phyloP scores from a whole-genome alignment of 1,140 invertebrate species.

The Ladona fulva region DNA sequence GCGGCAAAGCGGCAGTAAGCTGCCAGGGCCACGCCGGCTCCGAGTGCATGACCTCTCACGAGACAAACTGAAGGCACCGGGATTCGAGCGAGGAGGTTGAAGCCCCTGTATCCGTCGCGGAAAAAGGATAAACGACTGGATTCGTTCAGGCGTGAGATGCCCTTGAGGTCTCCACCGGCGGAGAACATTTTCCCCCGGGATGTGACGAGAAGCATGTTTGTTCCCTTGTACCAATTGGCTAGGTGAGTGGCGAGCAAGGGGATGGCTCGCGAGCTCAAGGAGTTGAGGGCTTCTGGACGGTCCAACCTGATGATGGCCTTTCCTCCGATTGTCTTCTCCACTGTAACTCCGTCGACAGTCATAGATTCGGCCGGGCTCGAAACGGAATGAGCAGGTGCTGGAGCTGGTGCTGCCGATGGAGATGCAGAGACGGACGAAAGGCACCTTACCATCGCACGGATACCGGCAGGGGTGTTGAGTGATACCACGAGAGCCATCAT shows the following conservation, averaged over 20 bases:
- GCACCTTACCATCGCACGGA: not conserved
- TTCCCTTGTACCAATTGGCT: not conserved
- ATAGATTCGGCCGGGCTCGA: not conserved
- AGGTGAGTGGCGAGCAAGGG: not conserved
- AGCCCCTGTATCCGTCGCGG: constrained; percentile 12
- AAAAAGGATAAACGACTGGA: not conserved
- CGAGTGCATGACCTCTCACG: constrained; percentile 6
- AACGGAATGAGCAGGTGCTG: not conserved
- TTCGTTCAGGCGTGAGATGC: not conserved
- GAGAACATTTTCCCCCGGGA: not conserved
- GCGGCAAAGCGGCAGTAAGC: not conserved
- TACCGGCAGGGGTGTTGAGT: not conserved
- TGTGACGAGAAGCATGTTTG: not conserved
- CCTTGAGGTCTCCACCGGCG: constrained; percentile 12
- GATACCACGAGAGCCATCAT: not conserved
- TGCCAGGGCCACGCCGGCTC: constrained; percentile 8
- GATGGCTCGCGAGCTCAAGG: not conserved
- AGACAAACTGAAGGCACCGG: not conserved
- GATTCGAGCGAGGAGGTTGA: not conserved
- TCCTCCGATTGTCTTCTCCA: not conserved
- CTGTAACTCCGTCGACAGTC: not conserved
- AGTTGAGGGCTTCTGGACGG: constrained; percentile 9
- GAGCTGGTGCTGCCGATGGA: not conserved
- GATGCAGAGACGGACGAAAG: not conserved
- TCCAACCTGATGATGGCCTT: constrained; percentile 7